Evolutionary conservation across 2,113 vertebrate species (phyloP).

Genomic region (Bos indicus): DNA sequence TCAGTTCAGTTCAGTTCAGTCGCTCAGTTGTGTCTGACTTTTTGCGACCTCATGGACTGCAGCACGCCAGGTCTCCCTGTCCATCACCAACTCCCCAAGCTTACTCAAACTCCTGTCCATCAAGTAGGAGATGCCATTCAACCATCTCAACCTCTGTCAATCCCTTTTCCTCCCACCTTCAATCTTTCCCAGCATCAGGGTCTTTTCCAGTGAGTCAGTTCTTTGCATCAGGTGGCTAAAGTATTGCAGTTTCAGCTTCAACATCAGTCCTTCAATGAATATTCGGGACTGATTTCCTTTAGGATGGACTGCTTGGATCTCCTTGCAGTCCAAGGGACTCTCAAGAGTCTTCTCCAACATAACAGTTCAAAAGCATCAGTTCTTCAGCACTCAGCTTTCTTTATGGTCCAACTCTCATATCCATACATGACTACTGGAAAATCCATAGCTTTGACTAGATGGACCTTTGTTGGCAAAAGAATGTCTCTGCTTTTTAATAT

Average conservation of each 20-base stretch:
- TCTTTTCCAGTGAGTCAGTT: neutral
- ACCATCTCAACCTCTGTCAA: neutral
- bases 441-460: neutral
- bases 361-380: neutral
- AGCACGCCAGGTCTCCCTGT: neutral
- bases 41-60: neutral
- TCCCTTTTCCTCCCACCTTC: neutral
- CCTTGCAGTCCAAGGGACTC: neutral
- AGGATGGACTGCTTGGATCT: neutral
- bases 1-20: neutral
- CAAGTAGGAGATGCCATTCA: neutral
- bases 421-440: neutral
- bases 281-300: neutral
- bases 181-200: neutral
- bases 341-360: neutral
- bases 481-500: neutral
- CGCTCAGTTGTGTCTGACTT: neutral
- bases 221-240: neutral
- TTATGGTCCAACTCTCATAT: neutral
- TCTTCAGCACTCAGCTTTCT: neutral
- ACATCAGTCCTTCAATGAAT: neutral
- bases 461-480: neutral
- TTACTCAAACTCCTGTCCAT: neutral
- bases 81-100: neutral
- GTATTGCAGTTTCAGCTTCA: neutral